These are phyloP conservation scores for Sesamia nonagrioides DNA, from an alignment of 1,140 invertebrate genomes.

Conservation along the genomic window DNA sequence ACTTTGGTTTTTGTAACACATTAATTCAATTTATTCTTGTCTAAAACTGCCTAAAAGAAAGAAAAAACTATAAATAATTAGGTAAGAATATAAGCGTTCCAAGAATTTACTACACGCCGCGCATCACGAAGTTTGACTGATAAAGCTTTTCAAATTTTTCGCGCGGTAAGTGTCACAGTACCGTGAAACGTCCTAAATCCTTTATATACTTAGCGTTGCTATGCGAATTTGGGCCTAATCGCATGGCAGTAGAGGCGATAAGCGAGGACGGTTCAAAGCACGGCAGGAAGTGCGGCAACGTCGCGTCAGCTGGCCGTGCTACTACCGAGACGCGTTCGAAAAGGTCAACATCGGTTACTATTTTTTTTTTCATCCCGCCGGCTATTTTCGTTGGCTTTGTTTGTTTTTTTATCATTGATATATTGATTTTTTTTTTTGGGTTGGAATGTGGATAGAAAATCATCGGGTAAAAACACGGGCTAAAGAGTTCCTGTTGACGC, in stretches of 20 bases:
- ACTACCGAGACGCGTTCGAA: conserved; percentile 78
- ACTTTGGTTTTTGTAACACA: conserved; percentile 66
- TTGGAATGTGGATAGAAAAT: conserved; percentile 43
- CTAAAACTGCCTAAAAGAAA: conserved; percentile 28
- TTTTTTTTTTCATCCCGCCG: conserved; percentile 76
- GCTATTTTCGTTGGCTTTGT: conserved; percentile 76
- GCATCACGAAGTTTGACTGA: conserved; percentile 72
- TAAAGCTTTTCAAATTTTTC: conserved; percentile 86
- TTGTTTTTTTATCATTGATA: conserved; percentile 68
- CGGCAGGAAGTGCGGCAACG: conserved; percentile 73
- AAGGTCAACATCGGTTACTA: conserved; percentile 85
- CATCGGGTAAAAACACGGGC: conserved; percentile 7
- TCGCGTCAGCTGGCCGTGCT: conserved; percentile 85
- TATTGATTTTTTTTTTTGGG: conserved; percentile 62
- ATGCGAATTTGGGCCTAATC: conserved; percentile 63
- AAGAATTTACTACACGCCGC: conserved; percentile 41
- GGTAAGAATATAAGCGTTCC: background rate
- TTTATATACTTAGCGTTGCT: conserved; percentile 76
- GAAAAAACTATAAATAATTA: conserved; percentile 34
- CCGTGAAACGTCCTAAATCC: conserved; percentile 76
- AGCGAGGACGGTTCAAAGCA: conserved; percentile 65
- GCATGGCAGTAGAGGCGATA: conserved; percentile 74
- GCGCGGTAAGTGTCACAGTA: conserved; percentile 79
- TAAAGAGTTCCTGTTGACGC: conserved; percentile 16
- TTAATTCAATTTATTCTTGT: conserved; percentile 5